Percentiles rank a stretch among this genome's conserved stretches.
Evolutionary conservation across 2,113 vertebrate genomes (phyloP).

Genomic region (Empidonax alnorum): DNA sequence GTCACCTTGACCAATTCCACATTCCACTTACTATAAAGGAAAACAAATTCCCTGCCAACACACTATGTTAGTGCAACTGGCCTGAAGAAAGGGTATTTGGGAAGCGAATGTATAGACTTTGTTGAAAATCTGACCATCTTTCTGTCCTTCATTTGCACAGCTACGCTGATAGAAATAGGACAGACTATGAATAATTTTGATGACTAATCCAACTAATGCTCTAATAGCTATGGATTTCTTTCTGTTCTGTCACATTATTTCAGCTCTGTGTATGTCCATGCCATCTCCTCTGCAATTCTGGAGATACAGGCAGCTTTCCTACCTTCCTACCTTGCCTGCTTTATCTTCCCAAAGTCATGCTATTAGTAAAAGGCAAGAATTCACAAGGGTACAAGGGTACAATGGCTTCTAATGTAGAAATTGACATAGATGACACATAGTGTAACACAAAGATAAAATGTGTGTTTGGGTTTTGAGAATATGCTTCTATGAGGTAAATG

Average conservation of each 20-base stretch:
- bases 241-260: neutral
- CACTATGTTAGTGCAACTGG: neutral
- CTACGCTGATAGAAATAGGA: neutral
- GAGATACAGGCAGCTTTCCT: neutral
- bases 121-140: neutral
- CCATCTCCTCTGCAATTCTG: neutral
- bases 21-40: neutral
- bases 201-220: neutral
- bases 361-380: neutral
- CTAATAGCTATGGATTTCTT: neutral
- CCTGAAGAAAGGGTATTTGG: neutral
- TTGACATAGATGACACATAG: neutral
- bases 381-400: neutral
- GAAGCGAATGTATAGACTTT: neutral
- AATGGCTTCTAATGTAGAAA: neutral
- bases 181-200: neutral
- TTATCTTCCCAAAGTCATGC: neutral
- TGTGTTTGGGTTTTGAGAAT: neutral
- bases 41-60: neutral
- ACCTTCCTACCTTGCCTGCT: neutral
- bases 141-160: neutral
- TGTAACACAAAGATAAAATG: neutral
- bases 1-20: neutral
- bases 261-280: neutral
- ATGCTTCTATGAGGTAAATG: neutral